Evolutionary conservation across 1,140 invertebrate genomes (phyloP), one percentile per base, ranked within the genome.

Genomic region (Aplysia californica): DNA sequence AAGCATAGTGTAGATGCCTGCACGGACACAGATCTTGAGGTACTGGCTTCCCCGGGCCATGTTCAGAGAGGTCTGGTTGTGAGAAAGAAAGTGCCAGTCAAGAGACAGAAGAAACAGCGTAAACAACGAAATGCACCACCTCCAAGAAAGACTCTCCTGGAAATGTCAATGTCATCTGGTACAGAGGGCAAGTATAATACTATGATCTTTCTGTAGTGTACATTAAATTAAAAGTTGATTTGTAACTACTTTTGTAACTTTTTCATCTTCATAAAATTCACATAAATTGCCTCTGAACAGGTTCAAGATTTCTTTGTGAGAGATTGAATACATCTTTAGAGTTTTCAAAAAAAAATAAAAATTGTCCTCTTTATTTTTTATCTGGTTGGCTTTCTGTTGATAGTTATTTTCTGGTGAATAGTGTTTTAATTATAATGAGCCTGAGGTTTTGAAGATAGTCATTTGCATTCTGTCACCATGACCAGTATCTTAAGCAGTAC

Each of bases 21-120:
- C 33, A 74, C 71, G 3, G 71, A 74, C 50, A 74, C 59, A 38
- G 71, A 74, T 44, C 58, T 74, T 35, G 71, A 74, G 59, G 65
- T 64, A 29, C 35, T 74, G 29, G 33, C 71, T 23, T 33, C 21
- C 26, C 71, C 71, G 23, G 71, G 71, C 15, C 23, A 64, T 39
- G 20, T 65, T 23, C 59, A 74, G n/a, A 61, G 58, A 31, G 36
- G 21, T 26, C 35, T 64, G 26, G 26, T 21, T 74, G 58, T 65
- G 10, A 61, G 38, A 31, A 74, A 74, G 31, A 64, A 64, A 3
- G 29, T 29, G n/a, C 58, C 58, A 35, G 58, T 20, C 31, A 29
- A 18, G 23, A 64, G 58, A 39, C 68, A 55, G 6, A 4, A 1
- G 10, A 44, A 41, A 29, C 33, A 38, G 2, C 61, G 44, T 33